Conservation (phyloP, 2,888 invertebrate genomes). For the Thera obeliscata region DNA sequence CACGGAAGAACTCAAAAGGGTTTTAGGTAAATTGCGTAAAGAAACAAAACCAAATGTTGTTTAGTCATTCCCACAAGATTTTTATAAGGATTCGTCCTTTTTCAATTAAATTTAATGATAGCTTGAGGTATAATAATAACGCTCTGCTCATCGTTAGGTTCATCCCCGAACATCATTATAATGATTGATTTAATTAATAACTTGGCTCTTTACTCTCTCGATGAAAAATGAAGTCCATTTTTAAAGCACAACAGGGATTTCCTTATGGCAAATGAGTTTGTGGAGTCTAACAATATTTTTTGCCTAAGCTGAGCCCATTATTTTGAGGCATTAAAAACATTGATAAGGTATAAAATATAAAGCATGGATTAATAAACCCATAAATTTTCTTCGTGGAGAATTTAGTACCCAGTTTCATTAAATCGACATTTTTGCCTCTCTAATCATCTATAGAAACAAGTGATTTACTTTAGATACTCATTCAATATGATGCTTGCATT, state of each 20-base stretch:
- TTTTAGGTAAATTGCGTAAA: conserved; percentile 31
- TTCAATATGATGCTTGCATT: no score
- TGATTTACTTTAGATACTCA: no score
- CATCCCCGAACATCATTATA: conserved; percentile 28
- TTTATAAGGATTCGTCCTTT: conserved; percentile 26
- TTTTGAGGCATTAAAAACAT: conserved; percentile 26
- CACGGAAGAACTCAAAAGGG: conserved; percentile 22
- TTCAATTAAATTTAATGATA: conserved; percentile 30
- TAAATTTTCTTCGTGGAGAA: background rate
- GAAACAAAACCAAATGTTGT: conserved; percentile 25
- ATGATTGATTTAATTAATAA: conserved; percentile 36
- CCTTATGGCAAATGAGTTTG: conserved; percentile 35
- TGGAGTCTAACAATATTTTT: conserved; percentile 35
- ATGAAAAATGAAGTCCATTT: conserved; percentile 33
- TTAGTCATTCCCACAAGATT: conserved; percentile 11
- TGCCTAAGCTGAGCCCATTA: conserved; percentile 31
- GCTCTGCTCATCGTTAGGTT: conserved; percentile 26
- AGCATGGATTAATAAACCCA: conserved; percentile 28
- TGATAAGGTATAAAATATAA: conserved; percentile 34
- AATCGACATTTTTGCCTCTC: background rate
- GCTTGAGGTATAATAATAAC: conserved; percentile 22
- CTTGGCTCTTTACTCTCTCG: conserved; percentile 23
- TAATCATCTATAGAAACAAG: no score
- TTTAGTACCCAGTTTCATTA: background rate
- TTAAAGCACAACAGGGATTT: conserved; percentile 33